Evolutionary conservation across 2,113 vertebrate genomes (phyloP).

Genomic region (Platichthys stellatus): DNA sequence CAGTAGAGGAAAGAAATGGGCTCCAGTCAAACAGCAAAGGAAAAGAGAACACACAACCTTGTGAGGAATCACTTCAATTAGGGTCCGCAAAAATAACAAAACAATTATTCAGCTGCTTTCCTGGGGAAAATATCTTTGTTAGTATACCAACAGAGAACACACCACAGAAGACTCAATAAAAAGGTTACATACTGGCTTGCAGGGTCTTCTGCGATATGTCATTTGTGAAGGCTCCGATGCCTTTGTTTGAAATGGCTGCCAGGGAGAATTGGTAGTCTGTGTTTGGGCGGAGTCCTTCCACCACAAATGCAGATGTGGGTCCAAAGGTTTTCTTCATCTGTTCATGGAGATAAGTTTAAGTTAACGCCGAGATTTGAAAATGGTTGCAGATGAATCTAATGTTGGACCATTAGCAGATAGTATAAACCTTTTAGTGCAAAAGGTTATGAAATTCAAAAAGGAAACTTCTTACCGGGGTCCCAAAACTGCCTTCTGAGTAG

Average conservation of each 20-base stretch:
- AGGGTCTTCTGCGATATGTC: conserved; percentile 93
- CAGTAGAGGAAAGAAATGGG: conserved; percentile 24
- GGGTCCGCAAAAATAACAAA: background rate
- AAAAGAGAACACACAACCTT: conserved; percentile 18
- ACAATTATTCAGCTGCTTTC: conserved; percentile 13
- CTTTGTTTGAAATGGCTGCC: conserved; percentile 93
- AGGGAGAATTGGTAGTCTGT: conserved; percentile 95
- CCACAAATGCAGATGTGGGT: conserved; percentile 87
- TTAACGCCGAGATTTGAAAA: conserved; percentile 4
- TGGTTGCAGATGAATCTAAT: no score
- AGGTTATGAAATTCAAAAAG: background rate
- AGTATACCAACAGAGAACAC: conserved; percentile 40
- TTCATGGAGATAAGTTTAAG: conserved; percentile 18
- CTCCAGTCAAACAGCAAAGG: conserved; percentile 1
- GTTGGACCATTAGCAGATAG: no score
- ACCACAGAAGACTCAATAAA: conserved; percentile 64
- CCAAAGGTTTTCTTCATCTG: conserved; percentile 91
- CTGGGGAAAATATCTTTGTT: conserved; percentile 23
- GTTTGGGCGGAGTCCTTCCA: conserved; percentile 93
- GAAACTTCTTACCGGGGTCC: conserved; percentile 82
- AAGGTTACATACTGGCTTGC: conserved; percentile 97
- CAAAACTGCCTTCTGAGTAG: conserved; percentile 86
- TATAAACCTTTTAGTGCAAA: background rate
- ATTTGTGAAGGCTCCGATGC: conserved; percentile 95
- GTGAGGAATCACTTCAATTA: conserved; percentile 7